Conservation (phyloP, 2,797 vertebrate species). For the Sebastes oblongus region DNA sequence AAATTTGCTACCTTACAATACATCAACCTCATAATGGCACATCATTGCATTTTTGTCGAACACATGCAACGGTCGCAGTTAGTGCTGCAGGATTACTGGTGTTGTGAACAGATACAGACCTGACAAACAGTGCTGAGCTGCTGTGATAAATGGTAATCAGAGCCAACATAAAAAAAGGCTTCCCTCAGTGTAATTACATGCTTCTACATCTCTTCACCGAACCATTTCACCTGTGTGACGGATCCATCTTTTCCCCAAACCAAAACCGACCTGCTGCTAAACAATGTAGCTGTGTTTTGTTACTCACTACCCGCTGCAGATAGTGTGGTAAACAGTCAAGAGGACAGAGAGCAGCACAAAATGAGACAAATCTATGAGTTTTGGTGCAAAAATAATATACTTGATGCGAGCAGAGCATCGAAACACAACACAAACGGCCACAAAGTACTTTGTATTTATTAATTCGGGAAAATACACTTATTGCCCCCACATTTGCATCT, state of each 20-base stretch:
- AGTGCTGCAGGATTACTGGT: neutral
- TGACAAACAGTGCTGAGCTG: conserved; percentile 20
- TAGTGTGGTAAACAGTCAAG: neutral
- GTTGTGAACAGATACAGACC: conserved; percentile 22
- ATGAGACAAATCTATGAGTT: no score
- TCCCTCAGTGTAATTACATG: conserved; percentile 14
- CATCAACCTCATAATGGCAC: neutral
- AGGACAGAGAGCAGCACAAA: no score
- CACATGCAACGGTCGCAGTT: neutral
- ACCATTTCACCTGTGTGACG: conserved; percentile 4
- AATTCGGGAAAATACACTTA: no score
- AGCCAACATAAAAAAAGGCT: conserved; percentile 17
- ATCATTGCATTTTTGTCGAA: neutral
- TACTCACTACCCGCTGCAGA: neutral
- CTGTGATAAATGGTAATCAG: conserved; percentile 36
- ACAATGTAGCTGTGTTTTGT: neutral
- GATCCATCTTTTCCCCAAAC: neutral
- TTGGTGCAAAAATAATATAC: no score
- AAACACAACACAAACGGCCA: no score
- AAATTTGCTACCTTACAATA: neutral
- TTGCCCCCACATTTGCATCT: no score
- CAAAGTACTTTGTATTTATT: no score
- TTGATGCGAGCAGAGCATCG: no score
- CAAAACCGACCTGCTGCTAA: neutral
- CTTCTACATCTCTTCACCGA: conserved; percentile 5